Base-by-base conservation (phyloP, 1,140 invertebrate species). In the Oncopodura yosiiana region DNA sequence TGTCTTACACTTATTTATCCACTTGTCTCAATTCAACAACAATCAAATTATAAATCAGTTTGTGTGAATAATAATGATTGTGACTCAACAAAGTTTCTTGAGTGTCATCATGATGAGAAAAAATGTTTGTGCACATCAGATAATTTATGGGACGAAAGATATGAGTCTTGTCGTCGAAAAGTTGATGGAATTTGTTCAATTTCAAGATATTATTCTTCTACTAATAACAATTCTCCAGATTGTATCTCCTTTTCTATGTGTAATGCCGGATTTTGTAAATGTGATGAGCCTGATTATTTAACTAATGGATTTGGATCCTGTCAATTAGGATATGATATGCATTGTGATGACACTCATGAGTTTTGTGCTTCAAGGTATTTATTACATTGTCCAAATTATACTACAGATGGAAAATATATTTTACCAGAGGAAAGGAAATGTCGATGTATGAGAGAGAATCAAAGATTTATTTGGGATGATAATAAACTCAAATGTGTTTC, bases 401-500 rank as follows among this genome's bases (percentile, higher is more conserved):
- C 23, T 3, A 14, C 14, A 2, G 9, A 9, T 27, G 16, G 34
- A 37, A 19, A 49, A 49, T 9, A n/a, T n/a, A n/a, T n/a, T n/a
- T n/a, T n/a, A n/a, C n/a, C n/a, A n/a, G n/a, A n/a, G n/a, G n/a
- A 49, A 26, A 3, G 46, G 9, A 14, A 23, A 27, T 49, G 46
- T n/a, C 11, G 14, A 27, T 49, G 46, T 11, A 26, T 49, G 0
- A 24, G 23, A 38, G 32, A 49, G 38, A 23, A 30, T n/a, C 2
- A 21, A 11, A 27, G 38, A 16, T 49, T 38, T 37, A 26, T 24
- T 8, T 49, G 46, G 46, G 32, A 49, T 16, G 1, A 4, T 0
- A 37, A 14, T 9, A 49, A 27, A 23, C n/a, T 37, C 8, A 49
- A 49, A 27, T 49, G 46, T 26, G 46, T 38, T 14, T 27, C 34